Evolutionary conservation across 2,797 vertebrate species (phyloP).

Genomic region (Myoxocephalus aenaeus): DNA sequence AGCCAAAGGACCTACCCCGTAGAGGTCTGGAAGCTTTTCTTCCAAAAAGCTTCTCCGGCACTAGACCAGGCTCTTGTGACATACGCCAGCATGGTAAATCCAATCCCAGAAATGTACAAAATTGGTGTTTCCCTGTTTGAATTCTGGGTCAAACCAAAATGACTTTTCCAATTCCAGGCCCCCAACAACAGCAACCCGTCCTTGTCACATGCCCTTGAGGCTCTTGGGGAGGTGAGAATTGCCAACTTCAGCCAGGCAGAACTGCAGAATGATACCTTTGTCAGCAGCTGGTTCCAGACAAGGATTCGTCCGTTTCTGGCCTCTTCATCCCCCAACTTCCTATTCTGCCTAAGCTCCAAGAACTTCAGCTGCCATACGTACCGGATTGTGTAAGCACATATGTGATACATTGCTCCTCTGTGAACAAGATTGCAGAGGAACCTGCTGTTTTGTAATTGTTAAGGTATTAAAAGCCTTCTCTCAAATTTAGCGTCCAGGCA

Average conservation of each 20-base stretch:
- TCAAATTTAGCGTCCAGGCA: conserved; percentile 33
- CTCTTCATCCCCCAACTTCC: conserved; percentile 56
- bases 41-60: conserved; percentile 38
- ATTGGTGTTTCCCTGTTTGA: background rate
- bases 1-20: conserved; percentile 10
- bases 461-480: conserved; percentile 5
- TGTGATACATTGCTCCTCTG: background rate
- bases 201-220: conserved; percentile 55
- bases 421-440: background rate
- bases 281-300: conserved; percentile 54
- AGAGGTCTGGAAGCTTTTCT: conserved; percentile 53
- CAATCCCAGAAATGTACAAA: background rate
- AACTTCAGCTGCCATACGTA: conserved; percentile 66
- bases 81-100: conserved; percentile 45
- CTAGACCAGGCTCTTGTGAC: conserved; percentile 52
- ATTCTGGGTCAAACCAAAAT: background rate
- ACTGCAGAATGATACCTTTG: conserved; percentile 37
- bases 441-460: background rate
- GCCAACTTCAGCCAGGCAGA: conserved; percentile 47
- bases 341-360: conserved; percentile 59
- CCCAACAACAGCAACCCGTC: conserved; percentile 12
- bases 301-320: conserved; percentile 54
- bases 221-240: conserved; percentile 57
- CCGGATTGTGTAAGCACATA: conserved; percentile 60
- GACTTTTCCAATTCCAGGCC: conserved; percentile 20